Evolutionary conservation across 2,797 vertebrate species (phyloP).

Genomic region (Calcarius lapponicus): DNA sequence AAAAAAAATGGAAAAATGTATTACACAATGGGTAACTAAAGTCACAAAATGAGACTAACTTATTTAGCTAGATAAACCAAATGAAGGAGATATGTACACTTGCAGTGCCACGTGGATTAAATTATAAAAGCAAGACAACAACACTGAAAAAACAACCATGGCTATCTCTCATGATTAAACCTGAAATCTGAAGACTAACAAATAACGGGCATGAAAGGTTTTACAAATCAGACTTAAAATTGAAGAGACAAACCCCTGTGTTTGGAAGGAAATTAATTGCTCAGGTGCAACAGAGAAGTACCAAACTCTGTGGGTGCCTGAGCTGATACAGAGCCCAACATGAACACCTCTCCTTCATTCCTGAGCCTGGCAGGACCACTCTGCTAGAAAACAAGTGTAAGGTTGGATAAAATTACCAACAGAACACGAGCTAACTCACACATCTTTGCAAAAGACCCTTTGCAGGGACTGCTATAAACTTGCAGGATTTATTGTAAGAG

Average conservation of each 20-base stretch:
- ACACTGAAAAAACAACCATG: neutral
- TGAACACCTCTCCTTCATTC: rapidly evolving
- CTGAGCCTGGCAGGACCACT: neutral
- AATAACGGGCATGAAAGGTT: neutral
- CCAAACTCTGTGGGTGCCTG: neutral
- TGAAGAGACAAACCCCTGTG: rapidly evolving
- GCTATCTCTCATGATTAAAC: neutral
- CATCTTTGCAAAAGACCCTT: neutral
- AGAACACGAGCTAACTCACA: rapidly evolving
- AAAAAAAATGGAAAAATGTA: neutral
- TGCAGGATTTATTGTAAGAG: neutral
- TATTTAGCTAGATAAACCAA: neutral
- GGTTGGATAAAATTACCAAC: neutral
- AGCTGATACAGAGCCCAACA: neutral
- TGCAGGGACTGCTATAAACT: neutral
- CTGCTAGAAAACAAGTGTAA: neutral
- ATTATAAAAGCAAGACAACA: neutral
- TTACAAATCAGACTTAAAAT: neutral
- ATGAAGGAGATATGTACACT: neutral
- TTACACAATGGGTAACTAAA: rapidly evolving
- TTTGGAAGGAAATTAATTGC: neutral
- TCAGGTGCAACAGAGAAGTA: neutral
- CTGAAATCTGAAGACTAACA: neutral
- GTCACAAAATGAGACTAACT: neutral
- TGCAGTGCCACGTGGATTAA: neutral